phyloP scores from a whole-genome alignment of 2,888 invertebrate genomes.

The Gibbula magus region DNA sequence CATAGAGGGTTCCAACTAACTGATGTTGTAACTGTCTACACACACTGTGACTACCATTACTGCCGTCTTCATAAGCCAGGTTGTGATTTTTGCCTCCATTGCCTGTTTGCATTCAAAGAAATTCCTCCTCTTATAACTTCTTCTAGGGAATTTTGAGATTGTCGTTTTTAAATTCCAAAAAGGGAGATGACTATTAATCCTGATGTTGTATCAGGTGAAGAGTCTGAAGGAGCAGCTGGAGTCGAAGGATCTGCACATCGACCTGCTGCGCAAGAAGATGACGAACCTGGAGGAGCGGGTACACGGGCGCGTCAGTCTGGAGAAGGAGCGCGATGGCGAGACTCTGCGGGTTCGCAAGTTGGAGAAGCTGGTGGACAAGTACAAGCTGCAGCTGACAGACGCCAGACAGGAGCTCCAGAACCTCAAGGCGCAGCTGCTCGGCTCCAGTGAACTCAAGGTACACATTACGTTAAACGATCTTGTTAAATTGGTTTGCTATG shows the following conservation, averaged over 20 bases:
- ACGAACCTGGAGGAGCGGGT: slow-evolving; percentile 73
- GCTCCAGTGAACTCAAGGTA: slow-evolving; percentile 71
- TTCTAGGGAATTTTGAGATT: no score
- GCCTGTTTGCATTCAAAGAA: no score
- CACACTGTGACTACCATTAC: no score
- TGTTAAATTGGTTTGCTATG: background rate
- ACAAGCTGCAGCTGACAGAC: slow-evolving; percentile 87
- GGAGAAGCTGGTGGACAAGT: slow-evolving; percentile 87
- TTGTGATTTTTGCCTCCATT: no score
- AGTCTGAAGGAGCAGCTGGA: slow-evolving; percentile 92
- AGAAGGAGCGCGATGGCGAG: slow-evolving; percentile 69
- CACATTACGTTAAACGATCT: background rate
- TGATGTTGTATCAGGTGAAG: slow-evolving; percentile 79
- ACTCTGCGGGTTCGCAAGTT: slow-evolving; percentile 79
- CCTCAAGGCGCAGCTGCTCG: slow-evolving; percentile 81
- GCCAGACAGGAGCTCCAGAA: slow-evolving; percentile 88
- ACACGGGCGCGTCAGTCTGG: slow-evolving; percentile 66
- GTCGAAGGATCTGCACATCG: slow-evolving; percentile 92
- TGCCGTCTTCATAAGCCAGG: no score
- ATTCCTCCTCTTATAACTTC: no score
- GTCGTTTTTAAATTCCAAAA: no score
- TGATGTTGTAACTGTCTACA: no score
- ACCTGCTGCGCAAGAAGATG: slow-evolving; percentile 90
- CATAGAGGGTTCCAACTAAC: no score
- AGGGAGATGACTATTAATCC: no score